Conservation (phyloP, 1,140 invertebrate species). For the Drosophila ercepeae region DNA sequence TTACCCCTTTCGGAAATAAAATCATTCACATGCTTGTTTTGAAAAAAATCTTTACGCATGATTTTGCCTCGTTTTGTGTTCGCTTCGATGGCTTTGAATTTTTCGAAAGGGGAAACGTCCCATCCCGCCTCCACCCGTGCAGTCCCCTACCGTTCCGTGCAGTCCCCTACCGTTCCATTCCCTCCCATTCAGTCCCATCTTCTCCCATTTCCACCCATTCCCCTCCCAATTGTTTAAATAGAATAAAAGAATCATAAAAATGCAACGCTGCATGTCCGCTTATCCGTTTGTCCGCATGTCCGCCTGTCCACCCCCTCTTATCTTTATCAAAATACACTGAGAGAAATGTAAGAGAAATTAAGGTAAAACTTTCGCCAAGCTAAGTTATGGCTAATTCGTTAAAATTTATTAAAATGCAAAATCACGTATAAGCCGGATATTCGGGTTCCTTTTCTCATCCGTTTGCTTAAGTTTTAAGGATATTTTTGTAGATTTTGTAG, state of each 20-base stretch:
- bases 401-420: no score
- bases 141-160: no score
- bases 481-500: no score
- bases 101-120: conserved; percentile 36
- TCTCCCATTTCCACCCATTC: no score
- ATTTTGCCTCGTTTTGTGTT: conserved; percentile 68
- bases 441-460: no score
- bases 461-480: no score
- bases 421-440: no score
- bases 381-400: no score
- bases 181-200: no score
- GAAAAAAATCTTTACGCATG: conserved; percentile 68
- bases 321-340: neutral
- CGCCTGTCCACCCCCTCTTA: neutral
- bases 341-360: neutral
- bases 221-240: conserved; percentile 44
- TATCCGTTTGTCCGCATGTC: conserved; percentile 7
- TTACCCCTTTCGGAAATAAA: conserved; percentile 8
- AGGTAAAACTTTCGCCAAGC: no score
- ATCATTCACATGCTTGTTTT: conserved; percentile 46
- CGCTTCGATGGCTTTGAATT: neutral
- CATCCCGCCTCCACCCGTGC: no score
- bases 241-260: conserved; percentile 58
- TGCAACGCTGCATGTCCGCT: conserved; percentile 32
- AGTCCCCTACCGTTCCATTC: no score